Percentiles rank a stretch among this genome's conserved stretches.
Evolutionary conservation across 2,113 vertebrate species (phyloP).

Genomic region (Oncorhynchus masou): DNA sequence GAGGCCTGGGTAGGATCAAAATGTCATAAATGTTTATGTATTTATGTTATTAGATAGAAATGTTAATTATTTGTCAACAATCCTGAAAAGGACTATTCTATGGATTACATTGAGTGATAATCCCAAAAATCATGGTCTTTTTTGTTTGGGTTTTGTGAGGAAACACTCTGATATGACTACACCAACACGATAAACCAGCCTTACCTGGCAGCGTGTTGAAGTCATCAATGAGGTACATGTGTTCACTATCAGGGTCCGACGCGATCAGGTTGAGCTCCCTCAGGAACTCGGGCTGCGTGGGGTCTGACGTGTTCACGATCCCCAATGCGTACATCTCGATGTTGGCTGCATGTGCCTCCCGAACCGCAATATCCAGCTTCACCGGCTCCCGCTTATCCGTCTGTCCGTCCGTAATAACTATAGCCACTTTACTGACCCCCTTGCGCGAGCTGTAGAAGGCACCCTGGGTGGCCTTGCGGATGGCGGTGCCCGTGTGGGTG

Average conservation of each 20-base stretch:
- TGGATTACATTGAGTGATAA: too few relatives aligned
- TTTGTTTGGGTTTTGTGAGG: too few relatives aligned
- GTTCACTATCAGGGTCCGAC: slow-evolving; percentile 83
- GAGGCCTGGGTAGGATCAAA: too few relatives aligned
- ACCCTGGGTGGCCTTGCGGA: slow-evolving; percentile 81
- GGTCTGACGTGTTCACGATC: slow-evolving; percentile 81
- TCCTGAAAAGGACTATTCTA: too few relatives aligned
- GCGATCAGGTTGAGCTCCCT: slow-evolving; percentile 84
- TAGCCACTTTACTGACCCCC: slow-evolving; percentile 82
- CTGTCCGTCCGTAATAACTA: slow-evolving; percentile 84
- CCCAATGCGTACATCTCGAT: slow-evolving; percentile 87
- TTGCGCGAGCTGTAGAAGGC: slow-evolving; percentile 76
- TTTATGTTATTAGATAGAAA: too few relatives aligned
- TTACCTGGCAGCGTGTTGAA: slow-evolving; percentile 85
- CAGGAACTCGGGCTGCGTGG: slow-evolving; percentile 79
- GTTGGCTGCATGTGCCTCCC: slow-evolving; percentile 83
- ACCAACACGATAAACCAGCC: not conserved
- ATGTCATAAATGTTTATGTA: too few relatives aligned
- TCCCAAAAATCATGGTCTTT: too few relatives aligned
- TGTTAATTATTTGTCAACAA: too few relatives aligned
- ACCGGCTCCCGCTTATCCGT: slow-evolving; percentile 83
- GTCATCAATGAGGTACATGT: slow-evolving; percentile 85
- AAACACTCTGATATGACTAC: too few relatives aligned
- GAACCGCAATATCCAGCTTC: slow-evolving; percentile 78
- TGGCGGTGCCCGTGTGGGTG: slow-evolving; percentile 82